Percentiles rank a stretch among this genome's conserved stretches.
Conservation (phyloP, 2,797 vertebrate genomes). For the Sorex maritimensis region DNA sequence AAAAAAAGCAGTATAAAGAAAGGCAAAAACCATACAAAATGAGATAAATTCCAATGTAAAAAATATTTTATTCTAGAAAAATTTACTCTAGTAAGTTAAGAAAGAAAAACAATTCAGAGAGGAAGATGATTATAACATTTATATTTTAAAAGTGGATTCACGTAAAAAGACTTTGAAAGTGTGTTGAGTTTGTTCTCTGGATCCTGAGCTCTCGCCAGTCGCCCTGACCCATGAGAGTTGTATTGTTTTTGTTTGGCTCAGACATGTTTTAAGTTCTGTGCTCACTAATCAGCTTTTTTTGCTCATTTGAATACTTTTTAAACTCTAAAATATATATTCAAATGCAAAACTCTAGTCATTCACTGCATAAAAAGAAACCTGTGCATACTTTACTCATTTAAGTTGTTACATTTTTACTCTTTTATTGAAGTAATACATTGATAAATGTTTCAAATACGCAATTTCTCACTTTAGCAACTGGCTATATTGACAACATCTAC, state of each 20-base stretch:
- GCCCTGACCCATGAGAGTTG: background rate
- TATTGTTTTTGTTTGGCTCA: background rate
- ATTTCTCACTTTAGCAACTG: too few species aligned
- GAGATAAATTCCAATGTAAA: background rate
- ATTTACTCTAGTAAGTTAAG: background rate
- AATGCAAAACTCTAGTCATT: background rate
- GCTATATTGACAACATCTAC: too few species aligned
- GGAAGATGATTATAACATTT: constrained; percentile 32
- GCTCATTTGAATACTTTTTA: background rate
- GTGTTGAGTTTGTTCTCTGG: background rate
- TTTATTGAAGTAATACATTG: too few species aligned
- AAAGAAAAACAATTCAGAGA: background rate
- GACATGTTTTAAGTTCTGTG: background rate
- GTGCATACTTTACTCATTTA: too few species aligned
- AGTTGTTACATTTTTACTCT: background rate
- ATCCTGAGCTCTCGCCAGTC: background rate
- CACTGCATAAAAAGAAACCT: too few species aligned
- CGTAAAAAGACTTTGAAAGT: background rate
- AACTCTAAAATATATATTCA: background rate
- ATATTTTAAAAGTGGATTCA: constrained; percentile 22
- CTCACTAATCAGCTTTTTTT: background rate
- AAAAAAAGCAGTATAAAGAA: too few species aligned
- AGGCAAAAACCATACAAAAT: background rate
- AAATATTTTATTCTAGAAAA: constrained; percentile 1
- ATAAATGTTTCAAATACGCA: too few species aligned